Evolutionary conservation across 2,888 invertebrate genomes (phyloP), one percentile per base, ranked within the genome.

Genomic region (Lathronympha strigana): DNA sequence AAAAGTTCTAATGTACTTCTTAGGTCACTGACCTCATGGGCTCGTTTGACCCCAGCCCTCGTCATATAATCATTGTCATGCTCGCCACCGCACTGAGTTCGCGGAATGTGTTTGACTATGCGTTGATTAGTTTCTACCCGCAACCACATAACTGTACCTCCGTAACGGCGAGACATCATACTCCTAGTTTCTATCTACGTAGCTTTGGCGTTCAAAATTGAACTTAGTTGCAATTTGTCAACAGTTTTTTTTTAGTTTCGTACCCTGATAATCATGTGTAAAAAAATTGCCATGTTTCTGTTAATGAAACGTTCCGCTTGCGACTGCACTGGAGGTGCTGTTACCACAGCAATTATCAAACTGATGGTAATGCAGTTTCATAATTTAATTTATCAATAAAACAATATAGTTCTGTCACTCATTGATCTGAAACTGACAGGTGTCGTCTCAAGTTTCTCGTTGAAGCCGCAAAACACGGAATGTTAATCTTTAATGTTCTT

Each of bases 41-140:
- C 43, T 31, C 9, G 43, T 43, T 31, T 31, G 57, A 45, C 31
- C 43, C 28, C n/a, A 43, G 40, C 9, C 43, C 17, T 15, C 38
- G 55, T 17, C 43, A 15, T 17, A 17, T 31, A 58, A 49, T 58
- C 11, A 58, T 58, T 36, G 58, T 58, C 58, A 49, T 36, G 33
- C 36, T 5, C 19, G 21, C 33, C 31, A 28, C 45, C 57, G n/a
- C 45, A 17, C 36, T 11, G 21, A 47, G 33, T 49, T 58, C 47
- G 47, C 36, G 63, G 63, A 64, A 64, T 64, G 64, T 51, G 63
- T 51, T 64, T 17, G 64, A 58, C 51, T 58, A 64, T 58, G 64
- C 64, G 51, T 36, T 64, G 51, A 64, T 64, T 64, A 58, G 49
- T 64, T 64, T 58, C 64, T 43, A 8, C 23, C 60, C 36, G 17